Conservation (phyloP, 2,113 vertebrate genomes). For the Labeo rohita region DNA sequence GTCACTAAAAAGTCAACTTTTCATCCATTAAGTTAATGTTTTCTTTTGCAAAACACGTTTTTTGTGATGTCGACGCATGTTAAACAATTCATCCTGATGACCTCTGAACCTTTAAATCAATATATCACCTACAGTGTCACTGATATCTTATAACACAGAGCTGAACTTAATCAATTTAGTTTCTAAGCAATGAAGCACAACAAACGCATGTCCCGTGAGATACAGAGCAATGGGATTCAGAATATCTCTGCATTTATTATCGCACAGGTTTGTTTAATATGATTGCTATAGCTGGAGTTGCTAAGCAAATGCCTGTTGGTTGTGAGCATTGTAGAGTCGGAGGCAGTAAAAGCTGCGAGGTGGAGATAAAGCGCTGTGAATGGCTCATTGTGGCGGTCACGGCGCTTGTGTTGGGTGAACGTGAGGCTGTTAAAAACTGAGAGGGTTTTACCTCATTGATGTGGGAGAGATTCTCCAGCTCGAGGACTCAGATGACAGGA, state of each 20-base stretch:
- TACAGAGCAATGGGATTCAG: background rate
- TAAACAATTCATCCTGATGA: background rate
- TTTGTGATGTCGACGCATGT: background rate
- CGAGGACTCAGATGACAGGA: slow-evolving; percentile 20
- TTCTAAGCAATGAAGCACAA: slow-evolving; percentile 22
- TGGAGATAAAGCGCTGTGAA: slow-evolving; percentile 34
- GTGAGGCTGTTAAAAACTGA: background rate
- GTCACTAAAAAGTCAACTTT: background rate
- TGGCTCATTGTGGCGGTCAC: background rate
- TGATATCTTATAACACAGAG: background rate
- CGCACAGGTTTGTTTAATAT: background rate
- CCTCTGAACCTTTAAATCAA: background rate
- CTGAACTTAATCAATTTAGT: slow-evolving; percentile 15
- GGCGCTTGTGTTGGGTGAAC: background rate
- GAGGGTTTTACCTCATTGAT: slow-evolving; percentile 32
- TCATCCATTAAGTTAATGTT: background rate
- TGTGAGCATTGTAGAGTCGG: background rate
- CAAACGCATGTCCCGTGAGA: background rate
- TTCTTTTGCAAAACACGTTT: background rate
- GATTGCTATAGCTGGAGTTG: background rate
- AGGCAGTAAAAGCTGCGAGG: slow-evolving; percentile 18
- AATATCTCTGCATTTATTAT: background rate
- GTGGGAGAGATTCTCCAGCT: slow-evolving; percentile 26
- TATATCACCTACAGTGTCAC: background rate
- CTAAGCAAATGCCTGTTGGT: background rate